A percentile compares a stretch with the other conserved stretches of the same genome.
phyloP scores from a whole-genome alignment of 2,113 vertebrate species.

The Phalacrocorax aristotelis region DNA sequence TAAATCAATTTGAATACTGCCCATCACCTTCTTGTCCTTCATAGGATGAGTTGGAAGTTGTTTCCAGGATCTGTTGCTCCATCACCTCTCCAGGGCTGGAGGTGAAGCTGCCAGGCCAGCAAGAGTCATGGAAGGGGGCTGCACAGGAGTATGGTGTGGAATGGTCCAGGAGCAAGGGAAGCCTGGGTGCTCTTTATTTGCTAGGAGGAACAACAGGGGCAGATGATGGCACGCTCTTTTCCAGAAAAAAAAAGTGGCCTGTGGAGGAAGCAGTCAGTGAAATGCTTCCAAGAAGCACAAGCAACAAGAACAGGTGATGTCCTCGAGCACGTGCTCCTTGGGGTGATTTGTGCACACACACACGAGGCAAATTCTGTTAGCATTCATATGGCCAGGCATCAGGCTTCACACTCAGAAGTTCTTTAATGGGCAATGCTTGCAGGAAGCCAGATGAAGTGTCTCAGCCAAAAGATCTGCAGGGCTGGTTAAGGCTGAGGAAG shows the following conservation, averaged over 20 bases:
- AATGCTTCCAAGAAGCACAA: too few relatives aligned
- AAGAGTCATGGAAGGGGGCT: background rate
- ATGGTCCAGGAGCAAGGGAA: background rate
- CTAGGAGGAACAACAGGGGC: background rate
- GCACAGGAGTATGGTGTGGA: background rate
- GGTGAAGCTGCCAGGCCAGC: background rate
- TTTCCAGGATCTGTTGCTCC: background rate
- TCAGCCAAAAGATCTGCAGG: background rate
- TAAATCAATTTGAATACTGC: background rate
- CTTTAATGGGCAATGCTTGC: background rate
- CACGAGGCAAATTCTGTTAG: background rate
- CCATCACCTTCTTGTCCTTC: background rate
- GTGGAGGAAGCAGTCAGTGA: too few relatives aligned
- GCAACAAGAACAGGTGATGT: too few relatives aligned
- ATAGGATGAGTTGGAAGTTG: background rate
- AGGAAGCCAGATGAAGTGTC: background rate
- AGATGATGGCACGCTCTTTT: background rate
- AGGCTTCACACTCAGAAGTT: background rate
- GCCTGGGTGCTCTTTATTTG: background rate
- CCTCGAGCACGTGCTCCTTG: too few relatives aligned
- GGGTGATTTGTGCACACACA: too few relatives aligned
- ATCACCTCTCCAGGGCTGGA: background rate
- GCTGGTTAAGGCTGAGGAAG: background rate
- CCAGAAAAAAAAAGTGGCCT: background rate
- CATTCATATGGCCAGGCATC: too few relatives aligned